Conservation (phyloP, 1,140 invertebrate species). For the Eumeta japonica region DNA sequence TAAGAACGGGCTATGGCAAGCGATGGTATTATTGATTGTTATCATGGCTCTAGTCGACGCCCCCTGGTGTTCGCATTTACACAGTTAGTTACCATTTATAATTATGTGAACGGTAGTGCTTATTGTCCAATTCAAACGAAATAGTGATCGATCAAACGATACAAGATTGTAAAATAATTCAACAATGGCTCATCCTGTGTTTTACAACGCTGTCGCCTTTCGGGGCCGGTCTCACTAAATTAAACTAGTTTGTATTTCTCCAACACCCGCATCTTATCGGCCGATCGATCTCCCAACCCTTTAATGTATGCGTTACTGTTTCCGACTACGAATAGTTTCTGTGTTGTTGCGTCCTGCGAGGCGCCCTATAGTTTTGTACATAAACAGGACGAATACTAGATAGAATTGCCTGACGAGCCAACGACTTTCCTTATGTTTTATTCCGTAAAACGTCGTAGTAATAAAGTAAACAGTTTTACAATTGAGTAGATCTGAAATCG, state of each 20-base stretch:
- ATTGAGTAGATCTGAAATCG: constrained; percentile 23
- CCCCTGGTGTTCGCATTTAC: too few relatives aligned
- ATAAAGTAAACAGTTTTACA: constrained; percentile 33
- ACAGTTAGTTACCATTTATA: neutral
- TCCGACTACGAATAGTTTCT: constrained; percentile 24
- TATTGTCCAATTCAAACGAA: constrained; percentile 42
- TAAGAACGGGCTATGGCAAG: too few relatives aligned
- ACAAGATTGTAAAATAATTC: constrained; percentile 39
- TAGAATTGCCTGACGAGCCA: constrained; percentile 14
- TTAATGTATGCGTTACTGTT: constrained; percentile 33
- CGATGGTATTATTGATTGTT: too few relatives aligned
- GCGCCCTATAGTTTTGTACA: constrained; percentile 10
- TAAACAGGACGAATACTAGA: constrained; percentile 6
- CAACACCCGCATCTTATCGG: constrained; percentile 34
- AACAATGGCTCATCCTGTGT: constrained; percentile 39
- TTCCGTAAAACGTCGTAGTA: constrained; percentile 17
- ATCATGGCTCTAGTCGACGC: too few relatives aligned
- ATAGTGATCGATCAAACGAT: constrained; percentile 45
- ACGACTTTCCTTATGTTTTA: constrained; percentile 18
- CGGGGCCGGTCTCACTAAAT: constrained; percentile 25
- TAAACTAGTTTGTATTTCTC: constrained; percentile 45
- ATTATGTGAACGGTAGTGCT: constrained; percentile 10
- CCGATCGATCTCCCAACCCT: constrained; percentile 42
- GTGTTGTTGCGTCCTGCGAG: constrained; percentile 12
- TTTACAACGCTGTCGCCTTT: constrained; percentile 29